Evolutionary conservation across 1,140 invertebrate genomes (phyloP), one percentile per base, ranked within the genome.

Genomic region (Panulirus ornatus): DNA sequence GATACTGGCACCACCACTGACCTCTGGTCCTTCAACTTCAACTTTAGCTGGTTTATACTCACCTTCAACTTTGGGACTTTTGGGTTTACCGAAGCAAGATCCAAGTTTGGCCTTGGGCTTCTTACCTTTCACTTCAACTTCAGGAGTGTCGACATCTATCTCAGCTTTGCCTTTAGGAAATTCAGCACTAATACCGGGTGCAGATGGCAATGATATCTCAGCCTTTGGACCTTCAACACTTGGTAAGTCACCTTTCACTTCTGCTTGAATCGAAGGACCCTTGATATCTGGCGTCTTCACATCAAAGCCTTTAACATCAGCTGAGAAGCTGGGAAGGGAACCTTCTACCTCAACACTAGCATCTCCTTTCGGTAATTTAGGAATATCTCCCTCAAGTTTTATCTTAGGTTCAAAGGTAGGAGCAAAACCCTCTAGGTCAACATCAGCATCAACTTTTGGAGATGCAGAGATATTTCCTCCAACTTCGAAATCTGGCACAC

Each of bases 51-150:
- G 38, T 34, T 34, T 38, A 73, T 73, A 73, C 5, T 76, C 22
- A 16, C 73, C 73, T 34, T 76, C 42, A 22, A 22, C 9, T 16
- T 40, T 8, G 42, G 73, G 73, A 22, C 38, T 42, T 71, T 84
- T 84, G 8, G 38, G 34, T 70, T 73, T 84, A 63, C 83, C 85
- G 36, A 87, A 87, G n/a, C 73, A 87, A 14, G 85, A 79, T n/a
- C 85, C 85, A 16, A 83, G 19, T 2, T 36, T 63, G 8, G 38
- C 42, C 42, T 76, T 47, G 44, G 44, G 44, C 14, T 47, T 47
- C 30, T 63, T 78, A 76, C 0, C 54, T 22, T 36, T 78, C 6
- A 81, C 38, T 40, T 88, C 54, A n/a, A 66, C n/a, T 51, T 79
- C 27, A 30, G 76, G 76, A 34, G 27, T 14, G 27, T 79, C 22